These are phyloP conservation scores for Corvus cornix DNA, from an alignment of 2,113 vertebrate species.

Conservation along the genomic window DNA sequence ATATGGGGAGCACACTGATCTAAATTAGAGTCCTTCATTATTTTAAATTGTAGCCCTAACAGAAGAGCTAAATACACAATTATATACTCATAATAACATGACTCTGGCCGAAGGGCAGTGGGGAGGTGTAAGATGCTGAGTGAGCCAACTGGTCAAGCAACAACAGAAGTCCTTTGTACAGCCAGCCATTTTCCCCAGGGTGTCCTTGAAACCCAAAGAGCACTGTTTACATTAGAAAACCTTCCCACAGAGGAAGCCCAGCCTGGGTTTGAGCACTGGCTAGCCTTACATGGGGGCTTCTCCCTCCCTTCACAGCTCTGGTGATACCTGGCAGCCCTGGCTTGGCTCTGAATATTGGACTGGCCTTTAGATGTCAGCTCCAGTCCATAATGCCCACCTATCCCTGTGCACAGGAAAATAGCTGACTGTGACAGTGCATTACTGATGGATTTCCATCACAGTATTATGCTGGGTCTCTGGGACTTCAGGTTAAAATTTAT, in stretches of 20 bases:
- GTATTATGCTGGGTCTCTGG: accelerated
- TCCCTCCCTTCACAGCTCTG: background rate
- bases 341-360: background rate
- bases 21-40: slow-evolving; percentile 36
- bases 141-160: slow-evolving; percentile 28
- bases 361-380: background rate
- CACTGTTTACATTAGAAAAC: slow-evolving; percentile 1
- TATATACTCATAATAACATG: slow-evolving; percentile 33
- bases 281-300: background rate
- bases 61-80: slow-evolving; percentile 26
- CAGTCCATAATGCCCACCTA: background rate
- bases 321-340: background rate
- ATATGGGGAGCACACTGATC: background rate
- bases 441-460: background rate
- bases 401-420: background rate
- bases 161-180: background rate
- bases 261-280: background rate
- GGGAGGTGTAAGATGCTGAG: background rate
- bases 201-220: background rate
- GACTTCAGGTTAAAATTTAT: background rate
- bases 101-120: background rate
- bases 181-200: background rate
- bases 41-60: slow-evolving; percentile 44
- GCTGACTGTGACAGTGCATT: background rate
- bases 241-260: background rate